A percentile compares a stretch with the other conserved stretches of the same genome.
Conservation (phyloP, 2,113 vertebrate genomes). For the Tetrax tetrax region DNA sequence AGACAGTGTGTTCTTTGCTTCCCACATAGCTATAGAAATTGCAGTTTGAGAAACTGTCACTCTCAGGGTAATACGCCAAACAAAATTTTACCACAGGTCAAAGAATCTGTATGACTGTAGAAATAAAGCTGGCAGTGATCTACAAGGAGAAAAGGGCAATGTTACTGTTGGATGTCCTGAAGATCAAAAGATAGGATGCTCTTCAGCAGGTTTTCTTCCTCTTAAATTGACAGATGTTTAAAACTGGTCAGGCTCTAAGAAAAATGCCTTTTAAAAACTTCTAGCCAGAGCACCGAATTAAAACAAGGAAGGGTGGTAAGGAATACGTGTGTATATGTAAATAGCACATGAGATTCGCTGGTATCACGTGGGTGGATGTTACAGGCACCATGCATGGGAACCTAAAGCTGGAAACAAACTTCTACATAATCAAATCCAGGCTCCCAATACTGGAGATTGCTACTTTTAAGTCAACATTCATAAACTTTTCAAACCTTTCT, state of each 20-base stretch:
- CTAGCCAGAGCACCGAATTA: neutral
- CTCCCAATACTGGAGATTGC: neutral
- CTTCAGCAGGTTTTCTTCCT: neutral
- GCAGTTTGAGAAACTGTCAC: neutral
- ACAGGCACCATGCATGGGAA: neutral
- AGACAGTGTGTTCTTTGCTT: neutral
- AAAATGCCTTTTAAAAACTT: neutral
- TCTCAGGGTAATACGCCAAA: neutral
- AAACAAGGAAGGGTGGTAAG: neutral
- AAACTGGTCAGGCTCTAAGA: neutral
- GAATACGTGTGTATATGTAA: neutral
- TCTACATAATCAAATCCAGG: neutral
- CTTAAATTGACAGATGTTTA: neutral
- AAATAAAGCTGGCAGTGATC: conserved; percentile 1
- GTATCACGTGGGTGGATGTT: neutral
- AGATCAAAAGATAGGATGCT: neutral
- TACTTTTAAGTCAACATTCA: neutral
- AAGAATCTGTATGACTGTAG: neutral
- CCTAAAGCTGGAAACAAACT: neutral
- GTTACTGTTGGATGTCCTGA: neutral
- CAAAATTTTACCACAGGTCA: conserved; percentile 22
- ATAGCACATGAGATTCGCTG: neutral
- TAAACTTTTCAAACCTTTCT: neutral
- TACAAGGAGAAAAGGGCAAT: neutral
- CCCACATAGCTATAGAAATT: neutral